Evolutionary conservation across 2,797 vertebrate species (phyloP), one percentile per base, ranked within the genome.

Genomic region (Falco rusticolus): DNA sequence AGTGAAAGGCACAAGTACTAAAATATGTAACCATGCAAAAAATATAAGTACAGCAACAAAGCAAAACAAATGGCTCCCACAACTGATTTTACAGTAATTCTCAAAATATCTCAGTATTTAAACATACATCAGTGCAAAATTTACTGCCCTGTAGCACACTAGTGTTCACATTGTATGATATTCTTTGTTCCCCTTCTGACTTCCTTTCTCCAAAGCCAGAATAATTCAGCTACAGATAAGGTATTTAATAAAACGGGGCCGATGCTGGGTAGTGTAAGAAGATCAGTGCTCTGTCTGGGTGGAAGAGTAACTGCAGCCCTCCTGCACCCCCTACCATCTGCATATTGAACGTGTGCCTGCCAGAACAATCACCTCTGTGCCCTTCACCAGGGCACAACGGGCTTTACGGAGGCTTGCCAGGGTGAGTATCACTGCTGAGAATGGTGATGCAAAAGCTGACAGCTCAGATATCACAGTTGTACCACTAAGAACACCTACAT

Each of bases 1-100:
- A 86, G 81, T 88, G 91, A 94, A 98, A 98, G 98, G 98, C 98
- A 98, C 98, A 93, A 96, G 85, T 93, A 97, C 97, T 84, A 91
- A 89, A 54, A 92, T 90, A 96, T 45, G 93, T 93, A 97, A 98
- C 92, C 97, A 98, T 97, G 97, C 97, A 97, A 95, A 97, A 95
- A 84, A 76, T 34, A 4, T 92, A 89, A 90, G 94, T 87, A 93
- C 41, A 72, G 91, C 95, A 96, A 96, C 87, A 95, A 91, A 97
- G 96, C 96, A 92, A 97, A 97, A 83, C 79, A 77, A 97, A 97
- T 92, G 92, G 91, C 90, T 92, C 88, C 82, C 81, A 95, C 89
- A 66, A 82, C 43, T 37, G 51, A 90, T 83, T 93, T 90, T 85
- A 96, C 96, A 96, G 80, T 75, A 93, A 93, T 83, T 95, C 87